Conservation (phyloP, 2,113 vertebrate genomes). For the Pachypanchax playfairii region DNA sequence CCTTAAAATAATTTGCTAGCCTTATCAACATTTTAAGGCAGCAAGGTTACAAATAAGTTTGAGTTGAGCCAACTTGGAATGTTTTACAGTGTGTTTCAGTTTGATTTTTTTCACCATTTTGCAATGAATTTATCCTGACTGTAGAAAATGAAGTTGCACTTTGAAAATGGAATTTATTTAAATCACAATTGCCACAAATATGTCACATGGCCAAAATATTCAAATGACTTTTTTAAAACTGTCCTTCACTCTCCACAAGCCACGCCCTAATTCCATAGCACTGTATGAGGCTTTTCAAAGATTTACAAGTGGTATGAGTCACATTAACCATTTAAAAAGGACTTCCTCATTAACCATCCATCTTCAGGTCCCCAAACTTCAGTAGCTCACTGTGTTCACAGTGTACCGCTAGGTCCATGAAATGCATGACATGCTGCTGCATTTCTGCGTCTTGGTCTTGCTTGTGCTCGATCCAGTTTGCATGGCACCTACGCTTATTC, state of each 20-base stretch:
- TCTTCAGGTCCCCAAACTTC: slow-evolving; percentile 35
- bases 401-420: slow-evolving; percentile 54
- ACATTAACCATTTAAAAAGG: slow-evolving; percentile 79
- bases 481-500: slow-evolving; percentile 52
- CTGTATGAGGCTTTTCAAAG: slow-evolving; percentile 70
- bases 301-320: slow-evolving; percentile 75
- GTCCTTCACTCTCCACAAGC: slow-evolving; percentile 62
- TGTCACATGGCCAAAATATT: slow-evolving; percentile 29
- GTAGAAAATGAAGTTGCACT: neutral
- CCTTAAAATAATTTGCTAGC: too few species aligned
- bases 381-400: slow-evolving; percentile 34
- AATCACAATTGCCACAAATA: neutral
- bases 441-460: slow-evolving; percentile 51
- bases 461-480: slow-evolving; percentile 46
- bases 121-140: neutral
- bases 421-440: slow-evolving; percentile 57
- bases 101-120: neutral
- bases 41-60: too few species aligned
- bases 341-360: slow-evolving; percentile 72
- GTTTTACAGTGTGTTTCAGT: too few species aligned
- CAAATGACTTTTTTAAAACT: slow-evolving; percentile 24
- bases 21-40: too few species aligned
- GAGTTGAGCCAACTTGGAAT: too few species aligned
- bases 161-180: neutral
- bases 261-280: slow-evolving; percentile 75